Percentiles rank a stretch among this genome's conserved stretches.
phyloP scores from a whole-genome alignment of 2,113 vertebrate genomes.

The Turnix velox region DNA sequence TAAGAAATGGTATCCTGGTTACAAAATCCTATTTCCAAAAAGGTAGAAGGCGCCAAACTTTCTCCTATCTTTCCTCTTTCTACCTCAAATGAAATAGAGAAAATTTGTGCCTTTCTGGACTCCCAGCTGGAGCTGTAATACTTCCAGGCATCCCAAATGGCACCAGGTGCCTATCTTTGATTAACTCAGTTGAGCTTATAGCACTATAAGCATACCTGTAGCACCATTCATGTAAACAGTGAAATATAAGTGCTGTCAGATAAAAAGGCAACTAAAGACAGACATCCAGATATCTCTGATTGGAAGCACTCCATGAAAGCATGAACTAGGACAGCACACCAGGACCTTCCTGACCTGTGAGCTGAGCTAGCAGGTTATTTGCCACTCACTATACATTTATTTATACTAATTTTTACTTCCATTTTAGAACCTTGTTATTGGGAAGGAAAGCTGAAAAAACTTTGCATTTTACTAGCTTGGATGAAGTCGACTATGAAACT shows the following conservation, averaged over 20 bases:
- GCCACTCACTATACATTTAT: not conserved
- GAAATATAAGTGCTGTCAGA: not conserved
- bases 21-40: not conserved
- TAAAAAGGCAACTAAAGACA: not conserved
- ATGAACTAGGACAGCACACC: not conserved
- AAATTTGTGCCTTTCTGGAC: not conserved
- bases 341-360: not conserved
- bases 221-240: not conserved
- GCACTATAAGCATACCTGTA: not conserved
- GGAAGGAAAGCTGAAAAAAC: not conserved
- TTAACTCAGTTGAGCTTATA: not conserved
- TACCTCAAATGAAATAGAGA: not conserved
- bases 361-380: not conserved
- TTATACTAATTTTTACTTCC: not conserved
- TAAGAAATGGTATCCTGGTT: constrained; percentile 28
- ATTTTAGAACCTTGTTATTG: not conserved
- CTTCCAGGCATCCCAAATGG: not conserved
- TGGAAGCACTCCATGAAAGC: not conserved
- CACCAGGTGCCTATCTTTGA: not conserved
- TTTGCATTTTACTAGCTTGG: not conserved
- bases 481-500: not conserved
- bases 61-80: not conserved
- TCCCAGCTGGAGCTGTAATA: not conserved
- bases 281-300: not conserved
- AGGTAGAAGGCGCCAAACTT: not conserved